These are phyloP conservation scores for Gadus chalcogrammus DNA, from an alignment of 2,113 vertebrate genomes.

Conservation along the genomic window DNA sequence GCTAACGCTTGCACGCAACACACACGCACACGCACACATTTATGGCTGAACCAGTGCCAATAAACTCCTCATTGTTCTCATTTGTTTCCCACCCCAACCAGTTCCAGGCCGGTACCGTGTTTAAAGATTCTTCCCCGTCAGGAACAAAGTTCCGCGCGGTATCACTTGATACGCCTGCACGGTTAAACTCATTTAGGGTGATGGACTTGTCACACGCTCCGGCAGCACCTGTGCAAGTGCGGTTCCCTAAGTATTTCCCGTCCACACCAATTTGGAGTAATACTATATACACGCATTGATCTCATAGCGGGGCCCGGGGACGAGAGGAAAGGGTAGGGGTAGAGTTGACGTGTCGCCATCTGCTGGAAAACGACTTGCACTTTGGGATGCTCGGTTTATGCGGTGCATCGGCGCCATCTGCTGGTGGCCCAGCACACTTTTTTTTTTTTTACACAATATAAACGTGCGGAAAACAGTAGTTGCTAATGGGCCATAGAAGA, in stretches of 20 bases:
- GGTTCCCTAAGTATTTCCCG: slow-evolving; percentile 30
- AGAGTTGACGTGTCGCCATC: slow-evolving; percentile 20
- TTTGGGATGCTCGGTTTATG: not conserved
- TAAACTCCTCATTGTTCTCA: slow-evolving; percentile 59
- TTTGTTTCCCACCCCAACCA: slow-evolving; percentile 25
- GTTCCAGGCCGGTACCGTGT: not conserved
- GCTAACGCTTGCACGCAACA: slow-evolving; percentile 25
- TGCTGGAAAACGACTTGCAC: slow-evolving; percentile 12
- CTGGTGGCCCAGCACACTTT: slow-evolving; percentile 11
- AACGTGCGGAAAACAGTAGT: too few relatives aligned
- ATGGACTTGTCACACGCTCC: slow-evolving; percentile 34
- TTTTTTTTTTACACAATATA: too few relatives aligned
- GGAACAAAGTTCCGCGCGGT: slow-evolving; percentile 45
- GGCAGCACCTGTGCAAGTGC: slow-evolving; percentile 16
- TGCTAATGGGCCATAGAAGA: too few relatives aligned
- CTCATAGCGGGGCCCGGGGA: slow-evolving; percentile 1
- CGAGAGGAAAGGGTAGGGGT: not conserved
- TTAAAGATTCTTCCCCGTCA: slow-evolving; percentile 13
- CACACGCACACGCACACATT: slow-evolving; percentile 13
- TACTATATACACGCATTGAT: slow-evolving; percentile 17
- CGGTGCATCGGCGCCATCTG: slow-evolving; percentile 35
- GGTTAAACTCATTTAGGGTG: slow-evolving; percentile 38
- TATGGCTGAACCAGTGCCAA: slow-evolving; percentile 31
- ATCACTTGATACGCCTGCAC: slow-evolving; percentile 51
- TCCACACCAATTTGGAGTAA: slow-evolving; percentile 32